Percentiles rank a stretch among this genome's conserved stretches.
Conservation (phyloP, 2,888 invertebrate genomes). For the Epistrophe grossulariae region DNA sequence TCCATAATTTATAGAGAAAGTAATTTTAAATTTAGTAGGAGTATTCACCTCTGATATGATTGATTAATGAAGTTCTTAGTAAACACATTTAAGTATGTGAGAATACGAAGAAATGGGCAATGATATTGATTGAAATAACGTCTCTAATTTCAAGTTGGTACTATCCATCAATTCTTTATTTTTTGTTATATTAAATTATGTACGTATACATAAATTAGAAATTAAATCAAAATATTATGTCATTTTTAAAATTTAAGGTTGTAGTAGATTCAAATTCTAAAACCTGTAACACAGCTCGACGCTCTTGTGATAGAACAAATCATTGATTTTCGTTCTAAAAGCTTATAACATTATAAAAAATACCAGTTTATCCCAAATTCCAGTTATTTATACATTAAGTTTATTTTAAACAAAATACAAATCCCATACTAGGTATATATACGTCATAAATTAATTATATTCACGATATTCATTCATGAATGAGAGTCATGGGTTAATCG, state of each 20-base stretch:
- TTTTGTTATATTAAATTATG: no score
- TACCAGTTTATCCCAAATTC: slow-evolving; percentile 4
- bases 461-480: slow-evolving; percentile 32
- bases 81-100: no score
- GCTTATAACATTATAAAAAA: not conserved
- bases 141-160: no score
- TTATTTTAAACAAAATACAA: not conserved
- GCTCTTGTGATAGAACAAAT: not conserved
- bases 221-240: not conserved
- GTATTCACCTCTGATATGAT: no score
- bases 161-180: no score
- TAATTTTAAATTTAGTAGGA: no score
- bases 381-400: not conserved
- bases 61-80: no score
- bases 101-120: no score
- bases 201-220: no score
- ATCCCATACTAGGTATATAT: not conserved
- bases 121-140: no score
- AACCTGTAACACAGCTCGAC: not conserved
- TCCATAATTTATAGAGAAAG: no score
- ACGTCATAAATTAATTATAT: slow-evolving; percentile 41
- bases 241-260: not conserved
- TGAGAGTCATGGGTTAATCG: slow-evolving; percentile 55
- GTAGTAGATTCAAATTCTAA: not conserved
- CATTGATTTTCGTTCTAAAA: not conserved